These are phyloP conservation scores for Anoplius nigerrimus DNA, from an alignment of 2,888 invertebrate genomes.

Conservation along the genomic window DNA sequence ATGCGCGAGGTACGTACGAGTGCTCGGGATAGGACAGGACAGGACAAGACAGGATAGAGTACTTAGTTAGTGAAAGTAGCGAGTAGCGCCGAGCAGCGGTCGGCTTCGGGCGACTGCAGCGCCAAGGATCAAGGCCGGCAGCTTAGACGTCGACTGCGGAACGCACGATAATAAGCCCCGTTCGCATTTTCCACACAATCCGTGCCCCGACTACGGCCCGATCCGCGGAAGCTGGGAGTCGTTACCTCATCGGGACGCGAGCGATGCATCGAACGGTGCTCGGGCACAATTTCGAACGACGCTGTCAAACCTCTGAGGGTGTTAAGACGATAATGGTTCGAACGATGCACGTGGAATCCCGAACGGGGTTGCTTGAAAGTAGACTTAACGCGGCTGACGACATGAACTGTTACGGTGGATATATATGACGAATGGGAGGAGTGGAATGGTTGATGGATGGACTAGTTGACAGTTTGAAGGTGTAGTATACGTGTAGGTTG, in stretches of 20 bases:
- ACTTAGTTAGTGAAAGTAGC: slow-evolving; percentile 71
- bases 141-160: slow-evolving; percentile 48
- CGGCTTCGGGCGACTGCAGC: slow-evolving; percentile 68
- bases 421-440: too few relatives aligned
- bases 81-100: slow-evolving; percentile 54
- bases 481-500: too few relatives aligned
- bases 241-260: neutral
- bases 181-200: slow-evolving; percentile 36
- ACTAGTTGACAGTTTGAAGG: too few relatives aligned
- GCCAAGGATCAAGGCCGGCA: slow-evolving; percentile 73
- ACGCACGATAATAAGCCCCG: slow-evolving; percentile 48
- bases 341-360: too few relatives aligned
- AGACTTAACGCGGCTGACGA: too few relatives aligned
- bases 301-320: neutral
- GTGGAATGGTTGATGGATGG: too few relatives aligned
- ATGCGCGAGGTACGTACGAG: slow-evolving; percentile 44
- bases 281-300: neutral
- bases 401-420: too few relatives aligned
- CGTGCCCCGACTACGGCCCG: slow-evolving; percentile 8
- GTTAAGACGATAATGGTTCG: too few relatives aligned
- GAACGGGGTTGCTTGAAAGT: too few relatives aligned
- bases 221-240: slow-evolving; percentile 24
- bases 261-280: neutral
- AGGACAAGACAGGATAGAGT: slow-evolving; percentile 58
- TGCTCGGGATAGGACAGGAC: slow-evolving; percentile 50